Evolutionary conservation across 2,888 invertebrate genomes (phyloP).

Genomic region (Ormia ochracea): DNA sequence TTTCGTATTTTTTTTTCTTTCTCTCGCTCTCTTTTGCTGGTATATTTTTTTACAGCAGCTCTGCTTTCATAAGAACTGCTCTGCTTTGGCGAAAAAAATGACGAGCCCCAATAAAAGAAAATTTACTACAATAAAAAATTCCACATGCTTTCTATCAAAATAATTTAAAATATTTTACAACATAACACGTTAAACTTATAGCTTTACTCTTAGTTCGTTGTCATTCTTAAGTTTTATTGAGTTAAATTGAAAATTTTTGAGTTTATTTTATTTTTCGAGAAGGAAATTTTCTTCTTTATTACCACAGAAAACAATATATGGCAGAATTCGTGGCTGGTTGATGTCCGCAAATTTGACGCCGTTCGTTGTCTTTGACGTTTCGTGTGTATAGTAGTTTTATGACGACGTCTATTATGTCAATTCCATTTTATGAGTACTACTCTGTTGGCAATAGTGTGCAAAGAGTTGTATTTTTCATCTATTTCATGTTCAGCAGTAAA

Average conservation of each 20-base stretch:
- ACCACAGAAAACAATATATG: slow-evolving; percentile 62
- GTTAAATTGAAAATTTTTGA: slow-evolving; percentile 5
- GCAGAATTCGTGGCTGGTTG: slow-evolving; percentile 43
- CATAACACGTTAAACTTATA: slow-evolving; percentile 30
- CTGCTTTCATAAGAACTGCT: slow-evolving; percentile 23
- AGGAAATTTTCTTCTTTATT: slow-evolving; percentile 60
- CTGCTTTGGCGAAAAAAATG: slow-evolving; percentile 56
- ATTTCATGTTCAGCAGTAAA: no score
- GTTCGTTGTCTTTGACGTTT: slow-evolving; percentile 41
- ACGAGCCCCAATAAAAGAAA: slow-evolving; percentile 61
- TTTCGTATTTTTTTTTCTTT: slow-evolving; percentile 40
- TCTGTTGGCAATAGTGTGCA: slow-evolving; percentile 7
- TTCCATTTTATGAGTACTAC: neutral
- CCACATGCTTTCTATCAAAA: slow-evolving; percentile 47
- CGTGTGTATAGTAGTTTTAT: slow-evolving; percentile 38
- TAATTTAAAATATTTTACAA: neutral
- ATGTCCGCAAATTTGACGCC: slow-evolving; percentile 16
- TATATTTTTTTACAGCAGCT: slow-evolving; percentile 46
- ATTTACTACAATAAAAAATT: slow-evolving; percentile 43
- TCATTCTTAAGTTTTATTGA: slow-evolving; percentile 23
- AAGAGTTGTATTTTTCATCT: slow-evolving; percentile 23
- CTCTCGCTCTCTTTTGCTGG: slow-evolving; percentile 42
- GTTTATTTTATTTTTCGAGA: slow-evolving; percentile 32
- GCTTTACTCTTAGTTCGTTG: slow-evolving; percentile 38
- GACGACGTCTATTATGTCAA: neutral